These are phyloP conservation scores for Stercorarius parasiticus DNA, from an alignment of 2,113 vertebrate species.

Conservation along the genomic window DNA sequence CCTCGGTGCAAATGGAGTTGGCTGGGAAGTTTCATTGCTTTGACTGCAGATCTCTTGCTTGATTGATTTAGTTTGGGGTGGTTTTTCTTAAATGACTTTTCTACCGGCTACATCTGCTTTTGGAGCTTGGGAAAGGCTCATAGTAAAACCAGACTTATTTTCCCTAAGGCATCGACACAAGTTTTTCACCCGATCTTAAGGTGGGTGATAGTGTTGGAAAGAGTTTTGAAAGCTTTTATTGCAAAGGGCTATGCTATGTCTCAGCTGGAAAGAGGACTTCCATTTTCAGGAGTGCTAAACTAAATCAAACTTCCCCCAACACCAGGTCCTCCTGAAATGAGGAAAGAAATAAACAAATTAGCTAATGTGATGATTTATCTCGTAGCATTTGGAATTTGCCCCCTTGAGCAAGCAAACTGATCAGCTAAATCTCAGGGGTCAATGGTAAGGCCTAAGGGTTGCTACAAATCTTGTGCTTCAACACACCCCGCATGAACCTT, in stretches of 20 bases:
- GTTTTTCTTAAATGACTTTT: not conserved
- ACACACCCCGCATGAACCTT: not conserved
- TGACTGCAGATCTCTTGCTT: not conserved
- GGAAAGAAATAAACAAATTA: not conserved
- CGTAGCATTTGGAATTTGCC: not conserved
- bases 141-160: not conserved
- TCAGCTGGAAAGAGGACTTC: not conserved
- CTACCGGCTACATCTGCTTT: not conserved
- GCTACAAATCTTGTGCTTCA: conserved; percentile 6
- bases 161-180: not conserved
- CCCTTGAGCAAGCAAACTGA: conserved; percentile 31
- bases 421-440: not conserved
- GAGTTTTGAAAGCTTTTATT: not conserved
- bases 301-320: not conserved
- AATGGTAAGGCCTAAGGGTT: not conserved
- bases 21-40: not conserved
- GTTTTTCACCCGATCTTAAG: not conserved
- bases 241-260: not conserved
- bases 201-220: not conserved
- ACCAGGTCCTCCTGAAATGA: not conserved
- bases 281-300: not conserved
- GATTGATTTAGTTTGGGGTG: not conserved
- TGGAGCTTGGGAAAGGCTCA: not conserved
- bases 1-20: not conserved
- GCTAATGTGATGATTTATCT: conserved; percentile 43